phyloP scores from a whole-genome alignment of 2,113 vertebrate genomes.

The Scophthalmus maximus region DNA sequence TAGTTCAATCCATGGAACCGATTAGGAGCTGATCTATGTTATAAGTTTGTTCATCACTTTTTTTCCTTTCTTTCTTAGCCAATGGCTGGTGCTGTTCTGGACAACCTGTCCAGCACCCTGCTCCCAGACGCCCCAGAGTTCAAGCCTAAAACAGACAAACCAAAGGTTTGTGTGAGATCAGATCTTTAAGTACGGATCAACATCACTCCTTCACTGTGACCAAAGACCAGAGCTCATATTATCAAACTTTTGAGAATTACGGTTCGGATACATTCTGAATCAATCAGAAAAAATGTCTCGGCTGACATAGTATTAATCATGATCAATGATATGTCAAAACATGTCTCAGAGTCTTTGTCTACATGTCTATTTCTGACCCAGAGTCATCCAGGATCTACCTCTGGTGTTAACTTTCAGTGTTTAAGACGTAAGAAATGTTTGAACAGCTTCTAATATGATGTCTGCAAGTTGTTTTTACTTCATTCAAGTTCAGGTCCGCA shows the following conservation, averaged over 20 bases:
- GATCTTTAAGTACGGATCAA: too few species aligned
- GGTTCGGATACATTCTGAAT: too few species aligned
- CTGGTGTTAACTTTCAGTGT: too few species aligned
- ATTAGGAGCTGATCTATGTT: too few species aligned
- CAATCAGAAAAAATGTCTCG: too few species aligned
- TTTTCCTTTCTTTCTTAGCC: slow-evolving; percentile 57
- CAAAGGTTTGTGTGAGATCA: slow-evolving; percentile 35
- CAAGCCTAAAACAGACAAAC: slow-evolving; percentile 78
- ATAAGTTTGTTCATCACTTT: background rate
- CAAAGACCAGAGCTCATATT: background rate
- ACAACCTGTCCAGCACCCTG: slow-evolving; percentile 63
- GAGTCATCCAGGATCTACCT: background rate
- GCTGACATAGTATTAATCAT: too few species aligned
- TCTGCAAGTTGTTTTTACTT: background rate
- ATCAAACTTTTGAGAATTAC: too few species aligned
- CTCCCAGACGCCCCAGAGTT: slow-evolving; percentile 49
- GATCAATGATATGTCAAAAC: too few species aligned
- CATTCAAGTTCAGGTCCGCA: background rate
- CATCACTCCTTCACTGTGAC: background rate
- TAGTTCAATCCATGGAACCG: too few species aligned
- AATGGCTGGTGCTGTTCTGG: slow-evolving; percentile 64
- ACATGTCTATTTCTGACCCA: too few species aligned
- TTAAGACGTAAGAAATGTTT: background rate
- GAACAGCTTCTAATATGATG: background rate
- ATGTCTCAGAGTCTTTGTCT: too few species aligned